These are phyloP conservation scores for Paguma larvata DNA, from an alignment of 2,797 vertebrate genomes.

Conservation along the genomic window DNA sequence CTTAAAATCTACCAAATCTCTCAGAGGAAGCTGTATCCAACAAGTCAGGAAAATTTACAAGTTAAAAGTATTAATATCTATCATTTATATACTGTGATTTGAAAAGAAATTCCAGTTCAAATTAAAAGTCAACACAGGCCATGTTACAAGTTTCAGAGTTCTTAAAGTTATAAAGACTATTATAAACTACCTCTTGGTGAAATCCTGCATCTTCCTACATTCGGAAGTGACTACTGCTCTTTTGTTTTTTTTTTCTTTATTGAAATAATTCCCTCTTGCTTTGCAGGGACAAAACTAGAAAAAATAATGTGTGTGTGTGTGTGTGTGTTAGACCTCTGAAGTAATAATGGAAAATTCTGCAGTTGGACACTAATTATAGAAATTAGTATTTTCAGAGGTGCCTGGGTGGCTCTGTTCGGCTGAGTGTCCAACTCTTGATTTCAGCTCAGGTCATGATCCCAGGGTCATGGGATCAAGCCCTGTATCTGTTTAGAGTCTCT, in stretches of 20 bases:
- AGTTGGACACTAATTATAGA: background rate
- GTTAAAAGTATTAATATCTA: background rate
- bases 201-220: background rate
- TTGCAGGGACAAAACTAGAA: background rate
- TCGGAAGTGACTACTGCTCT: background rate
- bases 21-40: background rate
- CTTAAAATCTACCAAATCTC: background rate
- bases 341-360: background rate
- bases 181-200: background rate
- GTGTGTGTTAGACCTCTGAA: background rate
- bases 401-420: too few relatives aligned
- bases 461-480: too few relatives aligned
- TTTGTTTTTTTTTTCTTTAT: background rate
- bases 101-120: background rate
- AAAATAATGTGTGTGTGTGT: background rate
- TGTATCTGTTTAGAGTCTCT: too few relatives aligned
- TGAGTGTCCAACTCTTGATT: too few relatives aligned
- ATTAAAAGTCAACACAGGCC: background rate
- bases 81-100: background rate
- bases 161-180: background rate
- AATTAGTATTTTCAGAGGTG: background rate
- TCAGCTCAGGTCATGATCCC: too few relatives aligned
- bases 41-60: conserved; percentile 1
- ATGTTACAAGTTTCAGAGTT: background rate
- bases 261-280: background rate